These are phyloP conservation scores for Lypha dubia DNA, from an alignment of 2,888 invertebrate species.

Conservation along the genomic window DNA sequence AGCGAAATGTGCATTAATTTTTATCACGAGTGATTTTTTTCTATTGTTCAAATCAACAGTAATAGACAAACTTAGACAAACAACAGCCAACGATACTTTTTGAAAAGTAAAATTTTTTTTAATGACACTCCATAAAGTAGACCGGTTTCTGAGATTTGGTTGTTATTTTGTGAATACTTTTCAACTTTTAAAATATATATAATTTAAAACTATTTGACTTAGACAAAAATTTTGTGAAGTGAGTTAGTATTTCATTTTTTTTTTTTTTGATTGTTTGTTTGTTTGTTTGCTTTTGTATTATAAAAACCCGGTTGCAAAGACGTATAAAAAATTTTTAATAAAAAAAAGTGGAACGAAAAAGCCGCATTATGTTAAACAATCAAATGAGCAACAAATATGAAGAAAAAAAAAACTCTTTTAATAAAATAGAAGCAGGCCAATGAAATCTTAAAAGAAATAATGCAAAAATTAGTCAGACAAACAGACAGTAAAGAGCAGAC, in stretches of 20 bases:
- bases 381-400: conserved; percentile 39
- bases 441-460: conserved; percentile 58
- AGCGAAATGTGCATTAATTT: not conserved
- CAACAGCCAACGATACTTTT: conserved; percentile 11
- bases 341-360: conserved; percentile 70
- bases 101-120: conserved; percentile 42
- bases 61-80: conserved; percentile 11
- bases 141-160: conserved; percentile 61
- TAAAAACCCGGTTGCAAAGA: conserved; percentile 54
- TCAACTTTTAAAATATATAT: too few relatives aligned
- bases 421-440: conserved; percentile 62
- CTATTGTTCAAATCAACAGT: conserved; percentile 22
- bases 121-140: conserved; percentile 44
- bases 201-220: conserved; percentile 31
- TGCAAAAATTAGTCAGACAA: not conserved
- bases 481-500: not conserved
- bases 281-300: conserved; percentile 45
- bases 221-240: conserved; percentile 28
- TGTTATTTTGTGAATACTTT: conserved; percentile 17
- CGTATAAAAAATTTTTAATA: conserved; percentile 3
- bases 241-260: too few relatives aligned
- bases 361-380: conserved; percentile 65
- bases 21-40: not conserved
- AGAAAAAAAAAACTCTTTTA: conserved; percentile 10
- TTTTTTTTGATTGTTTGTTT: too few relatives aligned